Conservation (phyloP, 2,888 invertebrate species). For the Criorhina ranunculi region DNA sequence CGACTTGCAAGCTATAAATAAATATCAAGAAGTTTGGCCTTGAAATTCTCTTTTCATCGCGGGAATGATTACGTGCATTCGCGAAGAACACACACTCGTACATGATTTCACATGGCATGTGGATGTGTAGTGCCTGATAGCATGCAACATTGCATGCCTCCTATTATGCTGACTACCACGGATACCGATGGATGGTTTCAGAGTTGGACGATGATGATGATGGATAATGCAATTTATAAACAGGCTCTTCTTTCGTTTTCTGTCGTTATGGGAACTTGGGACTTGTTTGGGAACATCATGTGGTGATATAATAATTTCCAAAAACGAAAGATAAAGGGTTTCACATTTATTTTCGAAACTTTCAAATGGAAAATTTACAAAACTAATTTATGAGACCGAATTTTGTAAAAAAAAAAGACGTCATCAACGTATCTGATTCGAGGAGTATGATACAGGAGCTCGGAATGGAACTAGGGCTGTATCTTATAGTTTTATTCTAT, state of each 20-base stretch:
- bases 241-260: conserved; percentile 64
- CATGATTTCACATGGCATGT: conserved; percentile 13
- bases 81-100: conserved; percentile 23
- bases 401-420: conserved; percentile 35
- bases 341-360: conserved; percentile 37
- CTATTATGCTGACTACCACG: conserved; percentile 43
- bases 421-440: conserved; percentile 36
- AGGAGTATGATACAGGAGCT: conserved; percentile 24
- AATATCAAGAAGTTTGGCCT: conserved; percentile 77
- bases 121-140: conserved; percentile 29
- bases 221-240: conserved; percentile 71
- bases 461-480: too few species aligned
- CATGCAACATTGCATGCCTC: conserved; percentile 60
- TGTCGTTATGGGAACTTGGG: conserved; percentile 60
- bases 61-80: conserved; percentile 66
- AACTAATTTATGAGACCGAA: conserved; percentile 38
- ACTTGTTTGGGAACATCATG: conserved; percentile 61
- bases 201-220: conserved; percentile 48
- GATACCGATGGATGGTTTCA: conserved; percentile 36
- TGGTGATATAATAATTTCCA: conserved; percentile 54
- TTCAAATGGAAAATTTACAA: conserved; percentile 7
- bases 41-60: conserved; percentile 76
- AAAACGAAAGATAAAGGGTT: conserved; percentile 12
- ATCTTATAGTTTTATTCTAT: too few species aligned
- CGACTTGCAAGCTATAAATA: conserved; percentile 78